Evolutionary conservation across 2,797 vertebrate genomes (phyloP), one percentile per base, ranked within the genome.

Genomic region (Pangasius krempfi): DNA sequence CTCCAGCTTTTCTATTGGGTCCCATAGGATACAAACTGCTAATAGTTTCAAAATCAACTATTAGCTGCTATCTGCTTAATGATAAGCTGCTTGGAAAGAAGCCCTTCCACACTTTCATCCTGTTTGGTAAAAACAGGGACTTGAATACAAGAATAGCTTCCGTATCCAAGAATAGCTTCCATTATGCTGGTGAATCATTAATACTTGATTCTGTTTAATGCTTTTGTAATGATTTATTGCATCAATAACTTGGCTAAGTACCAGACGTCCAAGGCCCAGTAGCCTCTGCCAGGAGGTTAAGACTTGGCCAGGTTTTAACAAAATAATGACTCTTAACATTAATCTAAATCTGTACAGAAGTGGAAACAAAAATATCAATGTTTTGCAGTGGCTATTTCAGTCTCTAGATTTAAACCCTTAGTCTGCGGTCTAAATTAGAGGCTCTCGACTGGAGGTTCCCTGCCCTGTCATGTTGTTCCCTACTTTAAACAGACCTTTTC

Each of bases 191-290:
- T 47, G 37, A 83, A 44, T 62, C 18, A 37, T 80, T 56, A 83
- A 64, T 60, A 47, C 37, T 64, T 44, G 25, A 40, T 22, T 13
- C 37, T 82, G 37, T 47, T 62, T 44, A 33, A 13, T 58, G 30
- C 30, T 58, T 80, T 58, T 82, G 58, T 62, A 82, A 62, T 44
- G 58, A 82, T 62, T 47, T 62, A n/a, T 8, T 83, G 25, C 30
- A 22, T 58, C 18, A 58, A 27, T 80, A 80, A 79, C n/a, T 20
- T 30, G 3, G 30, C 18, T 58, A 80, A 58, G 54, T 80, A 58
- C 0, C 30, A 37, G 9, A 56, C 16, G 7, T 79, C 27, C 75
- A 78, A 52, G n/a, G 33, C 76, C 16, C 20, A n/a, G n/a, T 30
- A 33, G 8, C 20, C 80, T 62, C 6, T 37, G 22, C 54, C 33